These are phyloP conservation scores for Nettapus auritus DNA, from an alignment of 2,113 vertebrate species.

Conservation along the genomic window DNA sequence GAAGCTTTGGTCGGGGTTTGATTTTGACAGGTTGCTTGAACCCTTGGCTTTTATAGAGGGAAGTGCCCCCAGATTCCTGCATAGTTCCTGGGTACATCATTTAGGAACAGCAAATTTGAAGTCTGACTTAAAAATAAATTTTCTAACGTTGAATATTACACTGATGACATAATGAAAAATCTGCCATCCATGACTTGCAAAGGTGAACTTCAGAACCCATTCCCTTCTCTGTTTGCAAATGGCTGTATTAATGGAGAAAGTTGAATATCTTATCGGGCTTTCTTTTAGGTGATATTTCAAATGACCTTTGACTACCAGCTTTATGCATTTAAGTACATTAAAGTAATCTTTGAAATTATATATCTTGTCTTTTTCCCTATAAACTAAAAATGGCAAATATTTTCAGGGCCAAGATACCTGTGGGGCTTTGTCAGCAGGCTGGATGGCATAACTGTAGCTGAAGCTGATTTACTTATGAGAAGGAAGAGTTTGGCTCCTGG, in stretches of 20 bases:
- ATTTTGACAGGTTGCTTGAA: not conserved
- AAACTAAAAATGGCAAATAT: not conserved
- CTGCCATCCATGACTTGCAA: constrained; percentile 40
- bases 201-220: constrained; percentile 60
- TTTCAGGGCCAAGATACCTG: not conserved
- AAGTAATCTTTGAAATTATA: not conserved
- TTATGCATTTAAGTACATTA: not conserved
- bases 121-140: not conserved
- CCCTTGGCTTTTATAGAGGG: not conserved
- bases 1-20: not conserved
- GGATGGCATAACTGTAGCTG: not conserved
- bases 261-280: not conserved
- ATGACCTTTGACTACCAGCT: not conserved
- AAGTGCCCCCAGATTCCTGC: not conserved
- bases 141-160: not conserved
- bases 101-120: not conserved
- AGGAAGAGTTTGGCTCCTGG: not conserved
- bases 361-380: not conserved
- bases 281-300: constrained; percentile 26
- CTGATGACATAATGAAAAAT: constrained; percentile 31
- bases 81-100: not conserved
- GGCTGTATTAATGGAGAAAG: constrained; percentile 33
- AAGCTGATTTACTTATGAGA: not conserved
- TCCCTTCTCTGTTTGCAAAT: constrained; percentile 12
- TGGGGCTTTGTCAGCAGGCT: not conserved